Evolutionary conservation across 2,113 vertebrate genomes (phyloP), one percentile per base, ranked within the genome.

Genomic region (Pterocles burchelli): DNA sequence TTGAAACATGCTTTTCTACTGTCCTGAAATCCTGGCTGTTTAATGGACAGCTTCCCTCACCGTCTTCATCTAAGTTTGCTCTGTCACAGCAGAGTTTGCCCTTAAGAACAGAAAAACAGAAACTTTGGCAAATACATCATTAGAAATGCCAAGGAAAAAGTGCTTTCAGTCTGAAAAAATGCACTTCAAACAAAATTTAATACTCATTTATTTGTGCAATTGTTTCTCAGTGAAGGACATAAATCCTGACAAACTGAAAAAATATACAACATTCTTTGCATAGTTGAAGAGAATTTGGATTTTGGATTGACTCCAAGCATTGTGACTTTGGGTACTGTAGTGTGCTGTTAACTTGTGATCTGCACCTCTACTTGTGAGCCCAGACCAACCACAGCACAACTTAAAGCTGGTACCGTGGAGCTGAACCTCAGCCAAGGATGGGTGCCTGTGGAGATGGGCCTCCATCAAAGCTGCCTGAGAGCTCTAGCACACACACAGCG

Each of bases 251-350:
- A 74, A 62, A 89, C 49, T 92, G 81, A 75, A 89, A 95, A 95
- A 95, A 97, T 71, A 92, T 17, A 88, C 91, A 93, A 41, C 58
- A 84, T 95, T 94, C 72, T 88, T 78, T 68, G 63, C 79, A 66
- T 81, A 84, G 63, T 43, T 93, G 57, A 65, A 62, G 72, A 81
- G 57, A 93, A 91, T 86, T 88, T 86, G 67, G 48, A 26, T 72
- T 80, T 88, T 92, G 92, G 59, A 51, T 76, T 68, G 61, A 22
- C 46, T 88, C 57, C 85, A 95, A 61, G 33, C 66, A 48, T 51
- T 81, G 83, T 71, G 84, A 63, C 46, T 51, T 51, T 79, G 52
- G n/a, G 46, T 85, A 51, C 57, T 55, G 62, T 34, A 66, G 4
- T 13, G 31, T 71, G 68, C 62, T 52, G 29, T 59, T 80, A 70